phyloP scores from a whole-genome alignment of 2,797 vertebrate species.

The Arctocebus calabarensis region DNA sequence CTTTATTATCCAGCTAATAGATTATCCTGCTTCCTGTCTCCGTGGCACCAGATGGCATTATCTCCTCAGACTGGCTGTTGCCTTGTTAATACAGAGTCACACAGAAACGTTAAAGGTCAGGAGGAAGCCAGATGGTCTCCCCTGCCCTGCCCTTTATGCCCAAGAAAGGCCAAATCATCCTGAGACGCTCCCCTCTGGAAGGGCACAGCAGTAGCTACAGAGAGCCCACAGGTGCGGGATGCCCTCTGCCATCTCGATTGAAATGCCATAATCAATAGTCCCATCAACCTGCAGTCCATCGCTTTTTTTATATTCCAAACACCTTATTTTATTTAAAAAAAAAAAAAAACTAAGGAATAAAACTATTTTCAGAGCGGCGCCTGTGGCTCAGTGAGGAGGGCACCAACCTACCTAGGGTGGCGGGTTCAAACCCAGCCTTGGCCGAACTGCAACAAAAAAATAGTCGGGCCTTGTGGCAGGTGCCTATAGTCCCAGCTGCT shows the following conservation, averaged over 20 bases:
- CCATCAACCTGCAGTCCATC: background rate
- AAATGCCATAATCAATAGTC: background rate
- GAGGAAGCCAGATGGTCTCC: constrained; percentile 79
- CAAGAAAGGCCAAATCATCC: constrained; percentile 78
- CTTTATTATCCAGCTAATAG: constrained; percentile 78
- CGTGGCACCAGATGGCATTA: constrained; percentile 80
- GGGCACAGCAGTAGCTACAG: constrained; percentile 62
- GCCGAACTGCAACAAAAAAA: too few species aligned
- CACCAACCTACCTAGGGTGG: too few species aligned
- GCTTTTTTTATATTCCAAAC: background rate
- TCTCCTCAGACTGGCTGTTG: constrained; percentile 66
- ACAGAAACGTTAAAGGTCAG: constrained; percentile 82
- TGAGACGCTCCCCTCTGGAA: constrained; percentile 53
- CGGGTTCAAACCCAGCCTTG: too few species aligned
- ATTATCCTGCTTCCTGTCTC: constrained; percentile 72
- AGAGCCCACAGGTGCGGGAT: background rate
- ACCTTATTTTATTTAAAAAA: background rate
- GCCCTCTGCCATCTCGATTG: background rate
- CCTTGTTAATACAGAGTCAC: constrained; percentile 67
- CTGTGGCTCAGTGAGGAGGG: too few species aligned
- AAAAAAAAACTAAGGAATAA: background rate
- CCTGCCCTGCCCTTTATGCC: constrained; percentile 69
- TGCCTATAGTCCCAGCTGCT: too few species aligned
- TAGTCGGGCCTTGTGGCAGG: too few species aligned
- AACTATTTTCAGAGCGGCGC: background rate